Evolutionary conservation across 2,797 vertebrate genomes (phyloP), one percentile per base, ranked within the genome.

Genomic region (Melanotaenia boesemani): DNA sequence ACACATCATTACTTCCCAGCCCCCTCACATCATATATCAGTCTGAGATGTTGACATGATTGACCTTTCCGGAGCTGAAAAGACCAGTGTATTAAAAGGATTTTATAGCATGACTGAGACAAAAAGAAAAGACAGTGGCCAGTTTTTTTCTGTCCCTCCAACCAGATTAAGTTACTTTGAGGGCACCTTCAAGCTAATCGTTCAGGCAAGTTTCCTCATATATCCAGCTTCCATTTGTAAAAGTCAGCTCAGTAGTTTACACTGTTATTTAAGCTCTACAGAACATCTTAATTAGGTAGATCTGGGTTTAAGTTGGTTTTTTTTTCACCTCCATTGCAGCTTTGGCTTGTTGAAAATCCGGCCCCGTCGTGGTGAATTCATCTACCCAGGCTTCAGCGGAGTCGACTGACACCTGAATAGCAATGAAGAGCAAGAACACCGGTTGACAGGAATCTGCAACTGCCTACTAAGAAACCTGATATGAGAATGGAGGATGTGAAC

Each of bases 361-460:
- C 64, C 97, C 96, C 1, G 92, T 70, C 11, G 96, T 84, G 6
- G 96, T 83, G 61, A 98, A 98, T 81, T 99, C 95, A 76, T 99
- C 98, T 44, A 99, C 98, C 98, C 98, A 99, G 83, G 97, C 97
- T 87, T 99, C 98, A 7, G 97, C 96, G 0, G 96, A 98, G 63
- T 99, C 97, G 34, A 94, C 95, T 0, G 96, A 92, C 66, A 95
- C 96, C 97, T 98, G 90, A 89, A 78, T 59, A 84, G 77, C 81
- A 92, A 72, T 41, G 57, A 61, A 61, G 39, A 81, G 66, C 36
- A 74, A 72, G 55, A 58, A 82, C 26, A 79, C 50, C 5, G 60
- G 67, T 74, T 84, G 77, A 67, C 54, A 50, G 8, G 16, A 68
- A 67, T 70, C 71, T 63, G 48, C 46, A 54, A 37, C 13, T 10